A percentile compares a stretch with the other conserved stretches of the same genome.
Evolutionary conservation across 2,113 vertebrate genomes (phyloP).

Genomic region (Chiloscyllium plagiosum): DNA sequence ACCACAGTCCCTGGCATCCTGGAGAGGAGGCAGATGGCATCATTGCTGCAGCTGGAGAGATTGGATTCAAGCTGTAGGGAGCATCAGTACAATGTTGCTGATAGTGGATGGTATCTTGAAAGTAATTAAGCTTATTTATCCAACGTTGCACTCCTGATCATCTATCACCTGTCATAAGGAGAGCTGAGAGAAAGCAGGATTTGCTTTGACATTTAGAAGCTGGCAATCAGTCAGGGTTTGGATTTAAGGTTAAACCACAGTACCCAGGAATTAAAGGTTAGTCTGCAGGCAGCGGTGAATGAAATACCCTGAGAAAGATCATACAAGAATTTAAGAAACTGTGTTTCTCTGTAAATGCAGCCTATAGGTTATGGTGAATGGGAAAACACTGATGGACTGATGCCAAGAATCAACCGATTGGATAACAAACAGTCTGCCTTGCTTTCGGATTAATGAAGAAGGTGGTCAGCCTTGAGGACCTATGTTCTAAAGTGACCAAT

Average conservation of each 20-base stretch:
- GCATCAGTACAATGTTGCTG: not conserved
- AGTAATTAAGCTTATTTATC: conserved; percentile 14
- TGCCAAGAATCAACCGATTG: not conserved
- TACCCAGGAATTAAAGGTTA: not conserved
- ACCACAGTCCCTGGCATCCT: not conserved
- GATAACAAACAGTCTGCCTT: not conserved
- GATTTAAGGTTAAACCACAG: not conserved
- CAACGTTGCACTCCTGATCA: not conserved
- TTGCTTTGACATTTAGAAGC: not conserved
- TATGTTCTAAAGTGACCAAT: too few relatives aligned
- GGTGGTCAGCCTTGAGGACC: not conserved
- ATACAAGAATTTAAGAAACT: not conserved
- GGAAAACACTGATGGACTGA: not conserved
- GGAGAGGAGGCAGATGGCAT: conserved; percentile 18
- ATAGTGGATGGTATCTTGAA: conserved; percentile 14
- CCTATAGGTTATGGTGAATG: not conserved
- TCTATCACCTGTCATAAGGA: not conserved
- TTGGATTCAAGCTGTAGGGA: not conserved
- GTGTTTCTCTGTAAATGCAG: not conserved
- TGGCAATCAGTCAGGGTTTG: not conserved
- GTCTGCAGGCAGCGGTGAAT: not conserved
- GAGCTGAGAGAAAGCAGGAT: not conserved
- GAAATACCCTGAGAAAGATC: not conserved
- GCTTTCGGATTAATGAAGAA: not conserved
- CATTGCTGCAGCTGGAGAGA: not conserved